Evolutionary conservation across 2,113 vertebrate species (phyloP), one percentile per base, ranked within the genome.

Genomic region (Microtus oregoni): DNA sequence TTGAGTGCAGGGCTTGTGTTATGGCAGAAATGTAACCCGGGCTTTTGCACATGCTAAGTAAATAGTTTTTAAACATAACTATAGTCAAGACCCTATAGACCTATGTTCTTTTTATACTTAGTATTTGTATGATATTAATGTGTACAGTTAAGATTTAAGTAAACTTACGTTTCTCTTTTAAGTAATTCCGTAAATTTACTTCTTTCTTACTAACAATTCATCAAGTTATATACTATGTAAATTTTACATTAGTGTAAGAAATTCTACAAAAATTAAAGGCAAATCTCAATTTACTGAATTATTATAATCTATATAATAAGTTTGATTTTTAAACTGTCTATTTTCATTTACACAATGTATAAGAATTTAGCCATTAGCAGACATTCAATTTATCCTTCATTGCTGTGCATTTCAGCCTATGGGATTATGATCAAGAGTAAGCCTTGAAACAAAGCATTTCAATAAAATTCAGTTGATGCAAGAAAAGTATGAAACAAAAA

Each of bases 91-190:
- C 10, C 35, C 7, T 3, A 24, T 82, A 17, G 7, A 19, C 61
- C 86, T 44, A 75, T 72, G 47, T 68, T 68, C 55, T 85, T 32
- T 35, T 86, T 63, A n/a, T 41, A 73, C 44, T 92, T 82, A 95
- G 41, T 75, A 70, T 28, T 92, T 92, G 5, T 73, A 30, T 86
- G 13, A 44, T 70, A 82, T 77, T 38, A 73, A 8, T 47, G 2
- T 78, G 5, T 76, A 44, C 17, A 65, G 4, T 65, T 85, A 1
- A 65, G 4, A 58, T 28, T 50, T 88, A 73, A 67, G 2, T 76
- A 19, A 83, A 91, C 26, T 65, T 72, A 44, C 11, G 3, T 24
- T 11, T 65, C 3, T 75, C n/a, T 91, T 94, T 86, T 44, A 44
- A 77, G 32, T 13, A 47, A 44, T 38, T 82, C 12, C 3, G 14